Conservation (phyloP, 2,113 vertebrate genomes). For the Camarhynchus parvulus region DNA sequence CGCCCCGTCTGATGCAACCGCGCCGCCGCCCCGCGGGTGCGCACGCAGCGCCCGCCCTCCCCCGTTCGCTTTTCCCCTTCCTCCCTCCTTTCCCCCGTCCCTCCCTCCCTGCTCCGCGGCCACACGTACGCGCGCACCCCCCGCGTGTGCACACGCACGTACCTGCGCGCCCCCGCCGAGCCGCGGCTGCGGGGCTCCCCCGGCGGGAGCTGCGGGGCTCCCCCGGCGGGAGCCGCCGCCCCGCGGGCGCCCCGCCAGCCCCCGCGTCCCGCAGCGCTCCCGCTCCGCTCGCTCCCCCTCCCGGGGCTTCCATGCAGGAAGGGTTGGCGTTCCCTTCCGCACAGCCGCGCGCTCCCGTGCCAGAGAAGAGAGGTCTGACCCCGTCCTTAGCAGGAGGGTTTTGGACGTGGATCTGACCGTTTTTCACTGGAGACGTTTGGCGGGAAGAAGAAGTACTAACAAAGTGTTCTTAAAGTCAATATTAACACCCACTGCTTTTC, state of each 20-base stretch:
- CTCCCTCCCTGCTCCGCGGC: not conserved
- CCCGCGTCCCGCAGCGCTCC: not conserved
- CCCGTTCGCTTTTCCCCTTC: fast-evolving
- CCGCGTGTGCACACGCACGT: not conserved
- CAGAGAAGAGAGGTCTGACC: not conserved
- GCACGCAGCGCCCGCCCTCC: not conserved
- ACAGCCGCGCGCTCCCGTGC: too few relatives aligned
- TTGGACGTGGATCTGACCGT: not conserved
- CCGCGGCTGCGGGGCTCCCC: not conserved
- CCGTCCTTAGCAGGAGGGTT: not conserved
- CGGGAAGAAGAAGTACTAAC: not conserved
- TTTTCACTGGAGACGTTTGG: not conserved
- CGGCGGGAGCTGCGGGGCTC: not conserved
- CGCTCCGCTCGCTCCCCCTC: not conserved
- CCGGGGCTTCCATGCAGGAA: not conserved
- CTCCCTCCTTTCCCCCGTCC: fast-evolving
- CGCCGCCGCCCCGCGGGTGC: not conserved
- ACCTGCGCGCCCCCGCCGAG: not conserved
- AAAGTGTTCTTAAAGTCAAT: not conserved
- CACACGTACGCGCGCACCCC: not conserved
- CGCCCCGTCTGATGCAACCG: slow-evolving; percentile 36
- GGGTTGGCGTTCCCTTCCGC: fast-evolving
- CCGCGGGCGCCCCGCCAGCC: too few relatives aligned
- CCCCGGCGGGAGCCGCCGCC: not conserved
- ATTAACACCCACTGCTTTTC: not conserved